Conservation (phyloP, 2,797 vertebrate species). For the Yasuhikotakia modesta region DNA sequence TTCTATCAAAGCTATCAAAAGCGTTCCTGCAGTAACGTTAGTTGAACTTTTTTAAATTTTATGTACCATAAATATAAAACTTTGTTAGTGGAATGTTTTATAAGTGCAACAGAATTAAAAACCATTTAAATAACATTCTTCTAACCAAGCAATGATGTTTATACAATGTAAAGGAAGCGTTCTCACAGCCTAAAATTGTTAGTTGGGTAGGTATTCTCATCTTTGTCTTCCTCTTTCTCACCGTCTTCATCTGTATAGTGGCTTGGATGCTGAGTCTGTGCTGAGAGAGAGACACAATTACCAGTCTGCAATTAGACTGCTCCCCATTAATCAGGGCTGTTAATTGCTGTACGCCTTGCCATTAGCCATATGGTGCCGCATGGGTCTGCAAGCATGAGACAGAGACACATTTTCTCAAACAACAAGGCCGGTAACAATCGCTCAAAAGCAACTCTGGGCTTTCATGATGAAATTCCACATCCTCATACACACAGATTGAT, state of each 20-base stretch:
- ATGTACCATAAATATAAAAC: too few species aligned
- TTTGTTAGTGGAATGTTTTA: too few species aligned
- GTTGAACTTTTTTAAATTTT: too few species aligned
- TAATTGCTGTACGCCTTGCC: conserved; percentile 91
- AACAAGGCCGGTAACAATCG: conserved; percentile 52
- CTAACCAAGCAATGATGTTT: too few species aligned
- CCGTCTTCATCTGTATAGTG: conserved; percentile 40
- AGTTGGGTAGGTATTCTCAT: background rate
- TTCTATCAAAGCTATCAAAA: too few species aligned
- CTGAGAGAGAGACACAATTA: conserved; percentile 57
- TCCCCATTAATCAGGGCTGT: conserved; percentile 97
- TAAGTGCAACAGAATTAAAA: too few species aligned
- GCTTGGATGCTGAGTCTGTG: conserved; percentile 48
- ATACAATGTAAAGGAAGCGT: too few species aligned
- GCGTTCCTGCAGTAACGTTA: too few species aligned
- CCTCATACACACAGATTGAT: conserved; percentile 34
- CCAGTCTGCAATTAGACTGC: conserved; percentile 82
- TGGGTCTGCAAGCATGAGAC: conserved; percentile 86
- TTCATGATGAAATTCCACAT: conserved; percentile 24
- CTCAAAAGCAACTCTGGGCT: conserved; percentile 50
- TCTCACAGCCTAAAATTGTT: too few species aligned
- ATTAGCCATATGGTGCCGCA: conserved; percentile 98
- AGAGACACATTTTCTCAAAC: conserved; percentile 55
- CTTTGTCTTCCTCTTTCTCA: background rate
- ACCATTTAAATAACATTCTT: too few species aligned